Evolutionary conservation across 2,888 invertebrate genomes (phyloP), one percentile per base, ranked within the genome.

Genomic region (Hirtodrosophila duncani): DNA sequence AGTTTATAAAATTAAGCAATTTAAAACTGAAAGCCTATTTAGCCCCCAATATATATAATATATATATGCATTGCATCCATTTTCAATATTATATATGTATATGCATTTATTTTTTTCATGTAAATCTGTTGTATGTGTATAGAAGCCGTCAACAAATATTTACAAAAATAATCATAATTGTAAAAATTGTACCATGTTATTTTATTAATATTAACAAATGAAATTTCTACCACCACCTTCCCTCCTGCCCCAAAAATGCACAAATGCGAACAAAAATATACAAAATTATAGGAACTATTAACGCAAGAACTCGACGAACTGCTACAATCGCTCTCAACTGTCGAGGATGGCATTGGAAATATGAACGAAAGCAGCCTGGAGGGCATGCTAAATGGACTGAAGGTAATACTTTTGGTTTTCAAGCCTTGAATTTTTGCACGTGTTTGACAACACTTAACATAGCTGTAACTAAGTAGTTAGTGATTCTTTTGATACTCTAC

Each of bases 281-380:
- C 56, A 64, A 55, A 49, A 57, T 53, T 75, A 57, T 84, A 91
- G 91, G 91, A 90, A 86, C 86, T 88, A 83, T 88, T 91, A 83
- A 88, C 89, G 87, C 89, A 89, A 88, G 92, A 92, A 87, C 89
- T 94, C 85, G 91, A 91, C 85, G 89, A 89, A 82, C 89, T 94
- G 74, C 91, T 92, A 75, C 89, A 89, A 85, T 91, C 91, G 78
- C 89, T 94, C 67, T 89, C 89, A 70, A 88, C 88, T 67, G 90
- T 92, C 60, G 93, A 94, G 88, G 89, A 89, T 61, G 89, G 89
- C 67, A 90, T 93, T 69, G 89, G 89, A 48, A 89, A 90, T 81
- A 89, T 94, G 67, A 93, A 94, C 10, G 89, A 89, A 65, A 91
- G 91, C 83, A 93, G 90, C 84, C 90, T 93, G 71, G 90, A 91